Evolutionary conservation across 2,888 invertebrate genomes (phyloP).

Genomic region (Leucania comma): DNA sequence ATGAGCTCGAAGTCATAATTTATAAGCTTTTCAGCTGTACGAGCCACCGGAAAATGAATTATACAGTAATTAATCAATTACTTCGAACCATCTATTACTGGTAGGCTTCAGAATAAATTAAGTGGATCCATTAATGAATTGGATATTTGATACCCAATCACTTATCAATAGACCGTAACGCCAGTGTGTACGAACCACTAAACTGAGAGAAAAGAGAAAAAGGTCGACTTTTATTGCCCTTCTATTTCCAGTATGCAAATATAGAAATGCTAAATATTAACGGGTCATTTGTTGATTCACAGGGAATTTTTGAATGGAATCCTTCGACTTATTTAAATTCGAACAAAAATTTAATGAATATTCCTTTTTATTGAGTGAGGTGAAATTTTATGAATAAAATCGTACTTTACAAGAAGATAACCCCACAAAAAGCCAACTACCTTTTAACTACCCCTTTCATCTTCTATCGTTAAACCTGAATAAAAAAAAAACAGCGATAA

Average conservation of each 20-base stretch:
- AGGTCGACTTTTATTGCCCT: constrained; percentile 43
- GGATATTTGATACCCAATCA: constrained; percentile 60
- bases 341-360: not conserved
- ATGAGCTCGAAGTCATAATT: constrained; percentile 59
- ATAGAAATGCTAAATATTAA: constrained; percentile 42
- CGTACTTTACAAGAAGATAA: not conserved
- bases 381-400: no score
- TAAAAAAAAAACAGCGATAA: not conserved
- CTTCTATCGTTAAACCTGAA: not conserved
- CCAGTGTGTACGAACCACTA: constrained; percentile 37
- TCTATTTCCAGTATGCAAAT: constrained; percentile 37
- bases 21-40: constrained; percentile 58
- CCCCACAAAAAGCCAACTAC: not conserved
- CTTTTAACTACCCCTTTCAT: not conserved
- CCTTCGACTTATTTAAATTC: constrained; percentile 2
- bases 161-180: constrained; percentile 51
- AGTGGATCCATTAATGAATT: constrained; percentile 65
- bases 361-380: not conserved
- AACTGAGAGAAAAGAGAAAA: constrained; percentile 32
- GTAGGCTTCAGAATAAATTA: constrained; percentile 62
- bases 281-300: constrained; percentile 26
- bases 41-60: constrained; percentile 51
- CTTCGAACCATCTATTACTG: constrained; percentile 59
- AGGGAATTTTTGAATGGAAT: constrained; percentile 7
- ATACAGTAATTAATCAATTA: constrained; percentile 67